These are phyloP conservation scores for Trididemnum nubilum DNA, from an alignment of 23 tunicate genomes.

Conservation along the genomic window DNA sequence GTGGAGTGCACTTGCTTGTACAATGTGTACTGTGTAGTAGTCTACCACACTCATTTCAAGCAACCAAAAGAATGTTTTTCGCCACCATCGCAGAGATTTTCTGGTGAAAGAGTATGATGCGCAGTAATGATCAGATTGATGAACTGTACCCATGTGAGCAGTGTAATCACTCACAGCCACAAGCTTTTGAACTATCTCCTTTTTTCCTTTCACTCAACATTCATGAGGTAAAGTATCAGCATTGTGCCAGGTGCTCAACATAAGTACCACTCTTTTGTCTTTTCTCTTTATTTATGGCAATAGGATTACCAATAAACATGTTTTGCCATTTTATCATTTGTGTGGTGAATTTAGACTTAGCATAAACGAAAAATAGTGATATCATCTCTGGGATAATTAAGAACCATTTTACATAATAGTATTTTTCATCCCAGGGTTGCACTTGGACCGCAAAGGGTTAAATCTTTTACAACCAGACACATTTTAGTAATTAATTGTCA, in stretches of 20 bases:
- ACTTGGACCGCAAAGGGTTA: too few species aligned
- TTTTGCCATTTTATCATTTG: not conserved
- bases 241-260: constrained; percentile 27
- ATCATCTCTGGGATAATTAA: too few species aligned
- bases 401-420: too few species aligned
- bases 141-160: constrained; percentile 28
- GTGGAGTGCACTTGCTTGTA: not conserved
- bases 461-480: too few species aligned
- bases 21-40: not conserved
- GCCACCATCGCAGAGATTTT: constrained; percentile 37
- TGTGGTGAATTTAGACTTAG: too few species aligned
- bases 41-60: constrained; percentile 12
- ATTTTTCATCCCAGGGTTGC: too few species aligned
- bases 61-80: constrained; percentile 22
- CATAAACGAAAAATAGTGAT: too few species aligned
- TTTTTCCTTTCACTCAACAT: not conserved
- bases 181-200: not conserved
- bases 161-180: constrained; percentile 3
- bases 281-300: too few species aligned
- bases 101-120: constrained; percentile 16
- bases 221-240: not conserved
- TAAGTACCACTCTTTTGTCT: constrained; percentile 4
- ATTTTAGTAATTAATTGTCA: too few species aligned
- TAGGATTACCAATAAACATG: not conserved
- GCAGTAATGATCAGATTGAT: constrained; percentile 22